Conservation (phyloP, 2,797 vertebrate species). For the Bradypus variegatus region DNA sequence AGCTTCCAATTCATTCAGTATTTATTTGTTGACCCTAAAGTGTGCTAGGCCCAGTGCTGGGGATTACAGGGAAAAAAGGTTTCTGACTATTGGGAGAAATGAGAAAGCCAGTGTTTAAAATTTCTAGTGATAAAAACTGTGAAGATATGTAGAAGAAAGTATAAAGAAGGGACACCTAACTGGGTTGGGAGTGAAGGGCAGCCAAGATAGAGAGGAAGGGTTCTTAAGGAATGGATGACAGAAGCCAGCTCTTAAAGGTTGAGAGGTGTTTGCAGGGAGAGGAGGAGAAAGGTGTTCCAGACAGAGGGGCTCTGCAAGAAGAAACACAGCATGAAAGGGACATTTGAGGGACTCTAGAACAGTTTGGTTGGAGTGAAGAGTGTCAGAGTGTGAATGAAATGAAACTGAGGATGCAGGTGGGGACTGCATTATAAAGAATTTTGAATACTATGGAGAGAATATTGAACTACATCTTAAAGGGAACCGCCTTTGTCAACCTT, state of each 20-base stretch:
- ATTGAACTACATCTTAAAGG: neutral
- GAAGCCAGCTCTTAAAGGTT: neutral
- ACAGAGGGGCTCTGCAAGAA: neutral
- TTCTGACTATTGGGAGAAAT: neutral
- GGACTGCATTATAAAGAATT: neutral
- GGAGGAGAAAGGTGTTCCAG: neutral
- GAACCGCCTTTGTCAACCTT: neutral
- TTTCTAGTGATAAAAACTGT: neutral
- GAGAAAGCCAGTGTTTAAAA: conserved; percentile 18
- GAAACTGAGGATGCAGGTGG: neutral
- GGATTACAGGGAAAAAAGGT: neutral
- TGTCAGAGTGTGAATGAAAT: neutral
- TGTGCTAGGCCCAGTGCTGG: neutral
- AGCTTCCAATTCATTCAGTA: neutral
- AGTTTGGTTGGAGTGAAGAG: neutral
- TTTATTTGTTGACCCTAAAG: neutral
- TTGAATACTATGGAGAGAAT: neutral
- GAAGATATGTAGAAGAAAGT: neutral
- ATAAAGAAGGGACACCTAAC: neutral
- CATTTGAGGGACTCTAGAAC: neutral
- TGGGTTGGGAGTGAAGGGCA: neutral
- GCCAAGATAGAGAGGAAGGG: neutral
- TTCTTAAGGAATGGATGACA: neutral
- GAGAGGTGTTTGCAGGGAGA: neutral
- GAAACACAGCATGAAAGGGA: neutral